phyloP scores from a whole-genome alignment of 2,797 vertebrate species.

The Otolemur crassicaudatus region DNA sequence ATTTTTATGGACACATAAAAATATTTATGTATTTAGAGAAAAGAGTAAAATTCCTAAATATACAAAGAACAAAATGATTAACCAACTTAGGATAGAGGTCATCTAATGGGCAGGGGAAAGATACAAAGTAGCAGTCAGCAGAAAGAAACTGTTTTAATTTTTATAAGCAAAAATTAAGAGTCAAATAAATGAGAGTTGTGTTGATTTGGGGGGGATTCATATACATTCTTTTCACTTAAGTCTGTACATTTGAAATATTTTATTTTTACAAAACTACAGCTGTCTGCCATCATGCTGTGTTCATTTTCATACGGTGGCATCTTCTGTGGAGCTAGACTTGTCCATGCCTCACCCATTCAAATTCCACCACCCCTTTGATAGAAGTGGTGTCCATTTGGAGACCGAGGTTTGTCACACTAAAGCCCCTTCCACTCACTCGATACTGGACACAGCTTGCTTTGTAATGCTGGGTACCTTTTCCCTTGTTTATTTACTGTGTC shows the following conservation, averaged over 20 bases:
- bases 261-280: background rate
- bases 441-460: background rate
- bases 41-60: background rate
- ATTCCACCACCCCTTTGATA: background rate
- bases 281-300: background rate
- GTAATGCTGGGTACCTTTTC: background rate
- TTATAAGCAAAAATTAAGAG: background rate
- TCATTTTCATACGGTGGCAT: background rate
- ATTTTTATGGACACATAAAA: background rate
- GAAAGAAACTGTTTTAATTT: background rate
- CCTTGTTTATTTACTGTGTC: background rate
- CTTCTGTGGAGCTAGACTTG: background rate
- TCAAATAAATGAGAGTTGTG: background rate
- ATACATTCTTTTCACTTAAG: background rate
- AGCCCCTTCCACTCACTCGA: background rate
- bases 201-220: background rate
- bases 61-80: background rate
- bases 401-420: background rate
- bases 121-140: background rate
- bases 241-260: background rate
- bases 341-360: background rate
- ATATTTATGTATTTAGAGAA: background rate
- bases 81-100: background rate
- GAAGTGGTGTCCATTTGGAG: background rate
- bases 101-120: background rate